phyloP scores from a whole-genome alignment of 2,888 invertebrate genomes.

The Oligia fasciuncula region DNA sequence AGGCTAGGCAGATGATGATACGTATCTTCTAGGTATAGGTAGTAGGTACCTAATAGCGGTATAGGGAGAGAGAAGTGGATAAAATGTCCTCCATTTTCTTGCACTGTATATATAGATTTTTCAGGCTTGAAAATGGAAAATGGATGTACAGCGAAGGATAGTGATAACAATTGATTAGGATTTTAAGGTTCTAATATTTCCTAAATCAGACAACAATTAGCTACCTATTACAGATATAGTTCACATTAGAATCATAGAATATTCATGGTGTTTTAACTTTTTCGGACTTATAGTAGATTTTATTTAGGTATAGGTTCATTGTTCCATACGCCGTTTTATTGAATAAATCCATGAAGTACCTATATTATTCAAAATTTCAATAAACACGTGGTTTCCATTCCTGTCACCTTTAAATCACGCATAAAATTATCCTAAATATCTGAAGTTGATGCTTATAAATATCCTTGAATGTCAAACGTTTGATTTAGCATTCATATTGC shows the following conservation, averaged over 20 bases:
- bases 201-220: not conserved
- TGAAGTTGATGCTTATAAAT: conserved; percentile 17
- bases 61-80: not conserved
- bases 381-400: conserved; percentile 50
- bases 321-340: conserved; percentile 10
- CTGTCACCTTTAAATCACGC: conserved; percentile 41
- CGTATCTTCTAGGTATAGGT: no score
- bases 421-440: conserved; percentile 48
- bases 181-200: not conserved
- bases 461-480: conserved; percentile 50
- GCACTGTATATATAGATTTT: not conserved
- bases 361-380: conserved; percentile 36
- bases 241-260: no score
- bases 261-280: not conserved
- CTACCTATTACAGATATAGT: not conserved
- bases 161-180: not conserved
- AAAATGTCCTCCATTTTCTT: not conserved
- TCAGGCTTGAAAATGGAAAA: not conserved
- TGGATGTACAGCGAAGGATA: not conserved
- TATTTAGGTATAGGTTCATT: conserved; percentile 22
- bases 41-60: no score
- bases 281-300: not conserved
- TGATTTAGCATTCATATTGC: conserved; percentile 50
- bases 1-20: no score
- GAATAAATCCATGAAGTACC: conserved; percentile 15